phyloP scores from a whole-genome alignment of 2,797 vertebrate species.

The Platyrinchus mystaceus region DNA sequence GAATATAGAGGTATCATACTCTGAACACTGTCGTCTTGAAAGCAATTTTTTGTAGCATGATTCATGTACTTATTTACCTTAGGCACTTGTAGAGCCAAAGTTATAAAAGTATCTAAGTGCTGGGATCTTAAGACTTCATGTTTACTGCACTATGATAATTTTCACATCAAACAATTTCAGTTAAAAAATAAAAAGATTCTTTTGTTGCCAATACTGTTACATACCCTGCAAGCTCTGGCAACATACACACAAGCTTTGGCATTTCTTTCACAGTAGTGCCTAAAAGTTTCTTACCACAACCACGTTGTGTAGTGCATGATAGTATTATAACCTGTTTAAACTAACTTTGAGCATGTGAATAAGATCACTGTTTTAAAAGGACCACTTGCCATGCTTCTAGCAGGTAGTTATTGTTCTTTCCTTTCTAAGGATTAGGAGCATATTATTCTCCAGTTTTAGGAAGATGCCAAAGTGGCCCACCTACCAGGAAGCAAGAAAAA shows the following conservation, averaged over 20 bases:
- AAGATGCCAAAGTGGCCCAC: neutral
- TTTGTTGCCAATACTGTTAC: neutral
- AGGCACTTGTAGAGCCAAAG: neutral
- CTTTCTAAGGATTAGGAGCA: neutral
- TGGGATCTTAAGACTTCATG: neutral
- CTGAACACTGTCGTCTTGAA: neutral
- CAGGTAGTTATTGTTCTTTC: neutral
- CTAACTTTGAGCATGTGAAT: neutral
- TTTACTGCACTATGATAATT: neutral
- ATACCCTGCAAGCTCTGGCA: neutral
- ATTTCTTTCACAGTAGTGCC: neutral
- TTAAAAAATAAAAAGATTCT: neutral
- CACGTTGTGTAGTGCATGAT: neutral
- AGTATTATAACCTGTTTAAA: neutral
- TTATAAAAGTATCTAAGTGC: neutral
- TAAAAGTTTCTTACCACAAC: neutral
- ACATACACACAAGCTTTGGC: fast-evolving
- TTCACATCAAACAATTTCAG: neutral
- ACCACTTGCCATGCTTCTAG: neutral
- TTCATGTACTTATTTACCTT: neutral
- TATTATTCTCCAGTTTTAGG: neutral
- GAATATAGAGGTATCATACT: neutral
- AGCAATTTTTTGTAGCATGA: neutral
- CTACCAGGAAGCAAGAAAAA: neutral
- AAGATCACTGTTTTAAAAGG: neutral